These are phyloP conservation scores for Neopipo cinnamomea DNA, from an alignment of 2,113 vertebrate genomes.

Conservation along the genomic window DNA sequence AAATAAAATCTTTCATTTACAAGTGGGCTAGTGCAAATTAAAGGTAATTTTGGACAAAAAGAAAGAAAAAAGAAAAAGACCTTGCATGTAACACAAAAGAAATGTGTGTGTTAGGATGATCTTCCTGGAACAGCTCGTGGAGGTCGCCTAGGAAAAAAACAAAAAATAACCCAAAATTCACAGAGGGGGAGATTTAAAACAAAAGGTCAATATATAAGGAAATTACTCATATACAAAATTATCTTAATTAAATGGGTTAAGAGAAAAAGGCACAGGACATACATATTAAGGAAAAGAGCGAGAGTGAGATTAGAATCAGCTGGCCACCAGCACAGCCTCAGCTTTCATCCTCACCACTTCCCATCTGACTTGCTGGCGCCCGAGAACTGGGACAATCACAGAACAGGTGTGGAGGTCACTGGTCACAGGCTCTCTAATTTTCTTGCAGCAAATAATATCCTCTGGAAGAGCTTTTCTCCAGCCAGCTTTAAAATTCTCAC, in stretches of 20 bases:
- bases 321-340: not conserved
- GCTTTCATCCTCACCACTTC: not conserved
- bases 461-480: not conserved
- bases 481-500: not conserved
- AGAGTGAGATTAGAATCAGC: conserved; percentile 10
- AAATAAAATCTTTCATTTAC: conserved; percentile 74
- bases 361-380: not conserved
- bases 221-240: conserved; percentile 48
- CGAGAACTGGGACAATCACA: not conserved
- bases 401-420: not conserved
- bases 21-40: conserved; percentile 62
- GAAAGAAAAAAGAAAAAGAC: not conserved
- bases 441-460: not conserved
- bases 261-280: conserved; percentile 42
- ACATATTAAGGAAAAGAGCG: conserved; percentile 18
- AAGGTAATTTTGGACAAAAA: not conserved
- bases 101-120: conserved; percentile 61
- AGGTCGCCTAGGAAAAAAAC: conserved; percentile 72
- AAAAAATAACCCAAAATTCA: conserved; percentile 65
- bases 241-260: conserved; percentile 19
- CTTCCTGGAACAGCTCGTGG: conserved; percentile 72
- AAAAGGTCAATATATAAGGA: conserved; percentile 34
- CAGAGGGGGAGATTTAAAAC: not conserved
- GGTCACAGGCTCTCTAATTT: not conserved
- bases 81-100: conserved; percentile 32